Evolutionary conservation across 1,140 invertebrate genomes (phyloP).

Genomic region (Andricus grossulariae): DNA sequence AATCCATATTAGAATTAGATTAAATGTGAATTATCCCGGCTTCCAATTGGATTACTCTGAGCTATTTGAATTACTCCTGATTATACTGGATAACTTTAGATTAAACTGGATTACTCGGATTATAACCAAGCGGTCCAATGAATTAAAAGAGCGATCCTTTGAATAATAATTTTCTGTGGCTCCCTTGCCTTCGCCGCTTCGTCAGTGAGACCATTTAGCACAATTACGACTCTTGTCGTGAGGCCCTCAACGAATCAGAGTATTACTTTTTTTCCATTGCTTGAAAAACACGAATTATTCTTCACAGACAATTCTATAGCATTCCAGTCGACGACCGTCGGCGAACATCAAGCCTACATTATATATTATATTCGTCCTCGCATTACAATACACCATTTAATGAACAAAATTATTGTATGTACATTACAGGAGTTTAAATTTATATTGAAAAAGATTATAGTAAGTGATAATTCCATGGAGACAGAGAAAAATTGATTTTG

Average conservation of each 20-base stretch:
- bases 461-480: neutral
- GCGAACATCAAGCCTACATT: neutral
- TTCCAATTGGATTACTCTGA: too few species aligned
- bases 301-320: slow-evolving; percentile 16
- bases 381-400: neutral
- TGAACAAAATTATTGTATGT: neutral
- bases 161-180: too few species aligned
- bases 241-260: slow-evolving; percentile 11
- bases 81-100: too few species aligned
- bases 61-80: too few species aligned
- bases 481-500: too few species aligned
- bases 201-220: slow-evolving; percentile 38
- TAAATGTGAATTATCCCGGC: too few species aligned
- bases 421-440: neutral
- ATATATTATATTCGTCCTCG: neutral
- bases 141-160: too few species aligned
- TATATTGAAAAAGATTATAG: neutral
- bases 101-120: too few species aligned
- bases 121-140: too few species aligned
- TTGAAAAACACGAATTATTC: slow-evolving; percentile 27
- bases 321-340: slow-evolving; percentile 28
- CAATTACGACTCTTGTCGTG: slow-evolving; percentile 49
- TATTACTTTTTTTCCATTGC: slow-evolving; percentile 31
- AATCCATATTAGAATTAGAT: too few species aligned
- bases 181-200: neutral